Evolutionary conservation across 1,140 invertebrate genomes (phyloP).

Genomic region (Pogonomyrmex californicus): DNA sequence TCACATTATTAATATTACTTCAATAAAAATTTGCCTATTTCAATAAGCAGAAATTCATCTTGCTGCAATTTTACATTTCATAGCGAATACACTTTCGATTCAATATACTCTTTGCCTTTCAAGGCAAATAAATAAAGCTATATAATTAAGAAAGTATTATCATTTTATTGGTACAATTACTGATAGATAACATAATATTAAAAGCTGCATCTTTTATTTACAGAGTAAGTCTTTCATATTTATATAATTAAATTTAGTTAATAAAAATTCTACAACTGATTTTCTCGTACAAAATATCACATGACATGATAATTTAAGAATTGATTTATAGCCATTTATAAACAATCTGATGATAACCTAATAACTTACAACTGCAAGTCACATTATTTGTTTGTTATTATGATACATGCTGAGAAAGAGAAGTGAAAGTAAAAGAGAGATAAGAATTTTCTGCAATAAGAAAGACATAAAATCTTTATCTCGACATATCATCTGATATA

Average conservation of each 20-base stretch:
- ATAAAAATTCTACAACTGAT: neutral
- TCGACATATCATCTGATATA: neutral
- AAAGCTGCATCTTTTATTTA: neutral
- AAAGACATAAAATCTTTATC: neutral
- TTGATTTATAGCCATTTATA: neutral
- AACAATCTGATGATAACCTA: neutral
- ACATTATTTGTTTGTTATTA: too few relatives aligned
- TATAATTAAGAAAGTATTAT: neutral
- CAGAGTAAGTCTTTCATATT: neutral
- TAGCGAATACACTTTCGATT: too few relatives aligned
- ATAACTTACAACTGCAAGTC: too few relatives aligned
- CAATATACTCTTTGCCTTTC: too few relatives aligned
- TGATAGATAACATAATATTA: conserved; percentile 11
- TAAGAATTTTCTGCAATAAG: neutral
- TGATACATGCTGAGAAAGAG: too few relatives aligned
- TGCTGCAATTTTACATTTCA: too few relatives aligned
- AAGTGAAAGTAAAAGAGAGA: too few relatives aligned
- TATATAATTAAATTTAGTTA: neutral
- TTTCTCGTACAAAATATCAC: neutral
- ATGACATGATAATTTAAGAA: neutral
- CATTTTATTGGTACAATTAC: neutral
- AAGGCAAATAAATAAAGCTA: too few relatives aligned
- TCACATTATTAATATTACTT: too few relatives aligned
- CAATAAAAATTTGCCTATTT: too few relatives aligned
- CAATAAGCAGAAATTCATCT: too few relatives aligned